Evolutionary conservation across 1,140 invertebrate species (phyloP).

Genomic region (Cherax quadricarinatus): DNA sequence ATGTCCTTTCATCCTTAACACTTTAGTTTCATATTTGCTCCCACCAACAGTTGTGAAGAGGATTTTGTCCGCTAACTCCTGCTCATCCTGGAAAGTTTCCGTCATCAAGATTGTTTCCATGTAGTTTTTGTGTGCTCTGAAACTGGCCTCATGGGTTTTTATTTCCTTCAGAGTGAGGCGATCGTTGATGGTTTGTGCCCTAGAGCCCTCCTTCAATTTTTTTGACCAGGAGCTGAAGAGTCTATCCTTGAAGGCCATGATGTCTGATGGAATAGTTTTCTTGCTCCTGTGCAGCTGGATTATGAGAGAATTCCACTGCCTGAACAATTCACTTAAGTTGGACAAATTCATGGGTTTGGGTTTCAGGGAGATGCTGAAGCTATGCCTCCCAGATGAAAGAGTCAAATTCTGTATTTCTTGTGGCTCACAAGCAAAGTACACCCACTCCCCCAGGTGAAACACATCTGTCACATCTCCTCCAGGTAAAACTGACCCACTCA

Average conservation of each 20-base stretch:
- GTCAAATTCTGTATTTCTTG: background rate
- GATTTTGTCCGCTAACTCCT: slow-evolving; percentile 60
- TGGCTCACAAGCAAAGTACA: slow-evolving; percentile 20
- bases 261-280: slow-evolving; percentile 4
- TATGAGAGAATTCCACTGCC: slow-evolving; percentile 59
- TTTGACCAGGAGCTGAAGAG: slow-evolving; percentile 18
- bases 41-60: slow-evolving; percentile 46
- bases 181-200: background rate
- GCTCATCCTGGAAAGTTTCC: slow-evolving; percentile 28
- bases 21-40: slow-evolving; percentile 41
- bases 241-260: slow-evolving; percentile 48
- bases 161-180: slow-evolving; percentile 1
- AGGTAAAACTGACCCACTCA: slow-evolving; percentile 29
- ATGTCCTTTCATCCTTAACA: slow-evolving; percentile 61
- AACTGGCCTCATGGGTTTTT: slow-evolving; percentile 26
- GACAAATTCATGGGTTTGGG: background rate
- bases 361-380: background rate
- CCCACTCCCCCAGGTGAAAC: slow-evolving; percentile 48
- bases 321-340: slow-evolving; percentile 17
- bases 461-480: background rate
- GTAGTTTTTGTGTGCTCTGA: slow-evolving; percentile 51
- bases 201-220: background rate
- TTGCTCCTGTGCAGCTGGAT: slow-evolving; percentile 34
- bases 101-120: slow-evolving; percentile 26
- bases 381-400: background rate